Conservation (phyloP, 2,113 vertebrate genomes). For the Oostethus manadensis region DNA sequence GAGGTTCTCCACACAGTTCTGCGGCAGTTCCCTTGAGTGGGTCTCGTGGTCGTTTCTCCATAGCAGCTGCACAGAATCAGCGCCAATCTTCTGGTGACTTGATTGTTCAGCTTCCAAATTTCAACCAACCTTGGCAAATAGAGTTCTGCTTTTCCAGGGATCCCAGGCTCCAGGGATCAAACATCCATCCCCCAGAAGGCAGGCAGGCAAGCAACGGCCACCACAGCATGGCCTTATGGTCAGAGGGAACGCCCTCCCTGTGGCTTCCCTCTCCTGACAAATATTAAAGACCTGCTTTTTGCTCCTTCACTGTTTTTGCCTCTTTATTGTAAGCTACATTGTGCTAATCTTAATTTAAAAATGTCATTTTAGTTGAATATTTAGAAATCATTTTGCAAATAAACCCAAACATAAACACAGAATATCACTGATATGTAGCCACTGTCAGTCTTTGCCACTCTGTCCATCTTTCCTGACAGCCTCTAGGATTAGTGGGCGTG, state of each 20-base stretch:
- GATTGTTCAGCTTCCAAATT: slow-evolving; percentile 67
- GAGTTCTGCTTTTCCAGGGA: slow-evolving; percentile 69
- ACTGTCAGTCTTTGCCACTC: slow-evolving; percentile 12
- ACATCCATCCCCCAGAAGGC: slow-evolving; percentile 51
- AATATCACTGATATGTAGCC: slow-evolving; percentile 11
- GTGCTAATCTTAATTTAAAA: slow-evolving; percentile 56
- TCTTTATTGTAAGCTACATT: slow-evolving; percentile 67
- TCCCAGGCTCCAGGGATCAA: slow-evolving; percentile 65
- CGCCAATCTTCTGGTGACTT: slow-evolving; percentile 52
- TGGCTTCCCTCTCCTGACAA: slow-evolving; percentile 74
- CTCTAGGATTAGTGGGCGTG: slow-evolving; percentile 39
- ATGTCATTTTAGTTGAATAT: slow-evolving; percentile 58
- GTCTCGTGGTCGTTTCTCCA: slow-evolving; percentile 51
- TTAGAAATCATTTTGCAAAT: slow-evolving; percentile 44
- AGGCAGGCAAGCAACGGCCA: slow-evolving; percentile 63
- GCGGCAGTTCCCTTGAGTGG: slow-evolving; percentile 56
- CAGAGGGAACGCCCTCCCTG: slow-evolving; percentile 74
- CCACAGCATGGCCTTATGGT: slow-evolving; percentile 63
- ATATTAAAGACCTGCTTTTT: slow-evolving; percentile 79
- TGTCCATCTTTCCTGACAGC: slow-evolving; percentile 18
- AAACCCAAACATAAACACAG: slow-evolving; percentile 33
- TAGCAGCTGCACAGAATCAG: slow-evolving; percentile 59
- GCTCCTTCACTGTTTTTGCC: slow-evolving; percentile 52
- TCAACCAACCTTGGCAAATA: slow-evolving; percentile 58
- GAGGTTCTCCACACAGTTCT: slow-evolving; percentile 63